These are phyloP conservation scores for Pomatorhinus ruficollis DNA, from an alignment of 2,113 vertebrate species.

Conservation along the genomic window DNA sequence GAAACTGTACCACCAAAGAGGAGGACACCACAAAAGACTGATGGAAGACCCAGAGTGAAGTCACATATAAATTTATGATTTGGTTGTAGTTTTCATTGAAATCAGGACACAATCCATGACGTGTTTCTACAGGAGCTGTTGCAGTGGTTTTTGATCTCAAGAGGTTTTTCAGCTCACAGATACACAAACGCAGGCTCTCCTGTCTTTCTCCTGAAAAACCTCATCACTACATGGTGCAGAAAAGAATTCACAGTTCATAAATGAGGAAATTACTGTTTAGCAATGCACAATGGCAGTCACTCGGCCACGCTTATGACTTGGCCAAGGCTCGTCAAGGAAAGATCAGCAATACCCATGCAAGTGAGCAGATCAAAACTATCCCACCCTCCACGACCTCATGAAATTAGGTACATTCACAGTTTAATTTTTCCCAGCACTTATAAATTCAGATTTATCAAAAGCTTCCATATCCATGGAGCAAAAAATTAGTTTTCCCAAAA, in stretches of 20 bases:
- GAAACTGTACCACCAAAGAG: neutral
- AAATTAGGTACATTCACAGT: neutral
- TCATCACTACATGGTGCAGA: neutral
- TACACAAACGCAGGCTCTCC: neutral
- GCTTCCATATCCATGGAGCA: neutral
- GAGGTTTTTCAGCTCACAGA: neutral
- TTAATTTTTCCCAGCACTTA: neutral
- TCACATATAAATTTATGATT: neutral
- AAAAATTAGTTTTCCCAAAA: neutral
- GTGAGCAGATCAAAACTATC: neutral
- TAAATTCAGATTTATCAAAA: neutral
- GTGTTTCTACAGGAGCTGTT: neutral
- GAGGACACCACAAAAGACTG: neutral
- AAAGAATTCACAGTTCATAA: neutral
- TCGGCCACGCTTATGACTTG: neutral
- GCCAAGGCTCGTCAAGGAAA: neutral
- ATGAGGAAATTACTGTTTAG: neutral
- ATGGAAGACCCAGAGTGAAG: neutral
- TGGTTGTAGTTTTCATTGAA: neutral
- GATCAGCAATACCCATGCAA: neutral
- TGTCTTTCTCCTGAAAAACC: neutral
- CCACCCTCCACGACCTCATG: neutral
- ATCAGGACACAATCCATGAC: fast-evolving
- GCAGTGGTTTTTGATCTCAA: neutral
- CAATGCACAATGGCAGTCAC: fast-evolving